Evolutionary conservation across 2,797 vertebrate species (phyloP).

Genomic region (Poecilia picta): DNA sequence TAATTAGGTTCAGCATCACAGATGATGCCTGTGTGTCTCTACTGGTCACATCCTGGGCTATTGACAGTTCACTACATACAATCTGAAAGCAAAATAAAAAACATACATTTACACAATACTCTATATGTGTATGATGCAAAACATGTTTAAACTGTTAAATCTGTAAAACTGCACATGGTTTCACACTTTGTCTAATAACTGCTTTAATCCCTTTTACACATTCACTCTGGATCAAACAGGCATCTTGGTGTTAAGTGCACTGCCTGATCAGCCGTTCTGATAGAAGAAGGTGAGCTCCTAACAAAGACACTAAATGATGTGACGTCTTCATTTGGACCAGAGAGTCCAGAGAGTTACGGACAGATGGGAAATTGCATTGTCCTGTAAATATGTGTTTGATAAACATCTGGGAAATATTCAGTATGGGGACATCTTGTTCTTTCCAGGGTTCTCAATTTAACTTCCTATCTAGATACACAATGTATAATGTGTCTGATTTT

Average conservation of each 20-base stretch:
- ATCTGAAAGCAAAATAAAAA: not conserved
- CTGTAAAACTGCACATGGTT: not conserved
- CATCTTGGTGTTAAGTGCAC: not conserved
- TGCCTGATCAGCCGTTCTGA: not conserved
- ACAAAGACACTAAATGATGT: not conserved
- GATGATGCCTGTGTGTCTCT: not conserved
- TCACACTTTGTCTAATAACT: not conserved
- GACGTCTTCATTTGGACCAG: not conserved
- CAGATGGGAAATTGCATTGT: conserved; percentile 5
- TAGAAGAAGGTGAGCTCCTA: not conserved
- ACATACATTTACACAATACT: not conserved
- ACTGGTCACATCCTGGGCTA: not conserved
- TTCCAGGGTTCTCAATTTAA: conserved; percentile 17
- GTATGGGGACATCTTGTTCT: conserved; percentile 12
- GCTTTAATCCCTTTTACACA: not conserved
- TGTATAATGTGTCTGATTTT: conserved; percentile 1
- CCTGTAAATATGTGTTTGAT: conserved; percentile 2
- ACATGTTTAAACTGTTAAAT: not conserved
- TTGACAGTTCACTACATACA: not conserved
- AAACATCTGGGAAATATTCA: conserved; percentile 12
- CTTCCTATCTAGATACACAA: not conserved
- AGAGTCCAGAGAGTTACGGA: not conserved
- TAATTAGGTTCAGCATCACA: not conserved
- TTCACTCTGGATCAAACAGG: not conserved
- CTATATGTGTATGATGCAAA: not conserved